Percentiles rank a stretch among this genome's conserved stretches.
Conservation (phyloP, 2,113 vertebrate species). For the Chelonoidis abingdonii region DNA sequence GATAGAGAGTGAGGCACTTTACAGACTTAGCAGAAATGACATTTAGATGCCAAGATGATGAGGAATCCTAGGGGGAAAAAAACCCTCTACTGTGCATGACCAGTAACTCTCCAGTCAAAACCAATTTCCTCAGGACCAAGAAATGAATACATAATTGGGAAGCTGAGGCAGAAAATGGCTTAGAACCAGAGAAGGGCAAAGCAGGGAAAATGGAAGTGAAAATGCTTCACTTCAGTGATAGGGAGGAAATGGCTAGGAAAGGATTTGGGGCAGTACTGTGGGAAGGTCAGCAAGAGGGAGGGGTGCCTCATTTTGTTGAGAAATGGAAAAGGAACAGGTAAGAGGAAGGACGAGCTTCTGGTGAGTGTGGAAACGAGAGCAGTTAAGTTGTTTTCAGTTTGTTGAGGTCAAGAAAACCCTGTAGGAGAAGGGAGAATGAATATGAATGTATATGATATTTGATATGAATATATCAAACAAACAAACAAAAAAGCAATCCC, state of each 20-base stretch:
- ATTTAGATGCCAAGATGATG: not conserved
- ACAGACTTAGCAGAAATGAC: not conserved
- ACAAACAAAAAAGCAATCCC: not conserved
- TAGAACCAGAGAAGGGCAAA: not conserved
- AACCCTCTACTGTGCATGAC: not conserved
- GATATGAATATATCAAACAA: not conserved
- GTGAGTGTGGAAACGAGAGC: not conserved
- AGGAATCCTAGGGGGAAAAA: not conserved
- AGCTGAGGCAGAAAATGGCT: not conserved
- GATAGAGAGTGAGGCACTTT: not conserved
- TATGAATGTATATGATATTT: too few relatives aligned
- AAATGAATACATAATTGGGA: not conserved
- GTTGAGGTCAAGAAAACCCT: not conserved
- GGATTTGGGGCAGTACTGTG: not conserved
- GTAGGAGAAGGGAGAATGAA: not conserved
- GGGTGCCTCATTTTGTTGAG: not conserved
- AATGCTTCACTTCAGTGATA: not conserved
- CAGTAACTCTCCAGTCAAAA: constrained; percentile 13
- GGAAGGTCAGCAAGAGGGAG: not conserved
- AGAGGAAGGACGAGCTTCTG: not conserved
- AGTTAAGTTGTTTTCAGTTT: not conserved
- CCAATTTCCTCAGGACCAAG: constrained; percentile 36
- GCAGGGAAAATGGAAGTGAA: not conserved
- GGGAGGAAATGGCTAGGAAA: not conserved
- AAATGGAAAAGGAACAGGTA: not conserved